Evolutionary conservation across 2,797 vertebrate species (phyloP), one percentile per base, ranked within the genome.

Genomic region (Petrocephalus schoutedeni): DNA sequence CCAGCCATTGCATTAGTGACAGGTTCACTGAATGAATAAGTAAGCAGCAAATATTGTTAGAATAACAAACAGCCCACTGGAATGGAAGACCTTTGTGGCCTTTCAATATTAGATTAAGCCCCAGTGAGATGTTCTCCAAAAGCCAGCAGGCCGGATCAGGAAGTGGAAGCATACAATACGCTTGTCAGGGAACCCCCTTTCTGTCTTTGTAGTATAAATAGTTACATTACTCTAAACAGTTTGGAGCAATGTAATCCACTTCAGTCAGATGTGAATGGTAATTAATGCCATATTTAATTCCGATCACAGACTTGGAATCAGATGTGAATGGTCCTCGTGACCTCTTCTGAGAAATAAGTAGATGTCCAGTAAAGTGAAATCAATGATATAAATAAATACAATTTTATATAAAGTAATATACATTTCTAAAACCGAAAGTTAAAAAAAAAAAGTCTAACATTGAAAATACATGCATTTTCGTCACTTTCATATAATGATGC

Each of bases 51-150:
- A 94, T 92, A 88, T 93, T 91, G 89, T 92, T 92, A 83, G 94
- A 95, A 95, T 95, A 95, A 93, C 92, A 95, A 90, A 87, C 67
- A 90, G 94, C 92, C 92, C 92, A 91, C 91, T 83, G 85, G 89
- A 93, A 92, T 92, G 93, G 91, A 90, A 59, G 16, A 93, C 92
- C 92, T 92, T 93, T 89, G 90, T 89, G 87, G 2, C 71, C 90
- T 93, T 94, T 95, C 94, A 92, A 94, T 93, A 93, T 93, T 88
- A 91, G 88, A 93, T 93, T 94, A 92, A 93, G 94, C 93, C 92
- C 90, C 67, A 36, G 28, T 53, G 41, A 87, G 16, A 80, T 86
- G 36, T 49, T 80, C 74, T 49, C 41, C 41, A 28, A 28, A 28
- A 28, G 28, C 28, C 28, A 28, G 28, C 28, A 28, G 28, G 28